These are phyloP conservation scores for Bursaphelenchus okinawaensis DNA, from an alignment of 2,888 invertebrate species.

Conservation along the genomic window DNA sequence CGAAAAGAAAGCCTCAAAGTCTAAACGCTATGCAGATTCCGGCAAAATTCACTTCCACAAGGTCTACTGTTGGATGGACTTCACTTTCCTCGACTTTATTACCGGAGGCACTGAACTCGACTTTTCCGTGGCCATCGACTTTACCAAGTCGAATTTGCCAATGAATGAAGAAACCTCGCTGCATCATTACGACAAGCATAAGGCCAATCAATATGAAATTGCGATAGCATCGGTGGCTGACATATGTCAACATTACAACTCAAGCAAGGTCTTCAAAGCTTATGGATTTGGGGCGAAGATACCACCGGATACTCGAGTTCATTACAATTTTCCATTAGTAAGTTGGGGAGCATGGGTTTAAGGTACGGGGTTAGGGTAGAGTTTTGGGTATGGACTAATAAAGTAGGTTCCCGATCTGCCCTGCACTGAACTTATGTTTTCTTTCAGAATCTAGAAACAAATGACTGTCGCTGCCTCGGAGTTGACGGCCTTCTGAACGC, in stretches of 20 bases:
- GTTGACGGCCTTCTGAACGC: constrained; percentile 62
- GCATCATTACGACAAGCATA: constrained; percentile 27
- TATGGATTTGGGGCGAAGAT: constrained; percentile 62
- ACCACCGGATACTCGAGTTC: constrained; percentile 58
- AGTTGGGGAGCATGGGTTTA: not conserved
- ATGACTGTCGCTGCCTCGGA: constrained; percentile 63
- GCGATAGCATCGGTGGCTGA: constrained; percentile 44
- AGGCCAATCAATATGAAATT: constrained; percentile 45
- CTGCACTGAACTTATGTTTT: too few relatives aligned
- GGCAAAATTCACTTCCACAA: constrained; percentile 40
- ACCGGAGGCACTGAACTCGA: constrained; percentile 44
- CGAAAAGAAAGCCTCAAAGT: constrained; percentile 42
- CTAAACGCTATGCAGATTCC: constrained; percentile 42
- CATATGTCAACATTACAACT: constrained; percentile 48
- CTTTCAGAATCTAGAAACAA: constrained; percentile 62
- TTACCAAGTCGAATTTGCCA: constrained; percentile 44
- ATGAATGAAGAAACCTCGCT: constrained; percentile 42
- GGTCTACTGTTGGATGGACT: constrained; percentile 39
- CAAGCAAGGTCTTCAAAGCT: constrained; percentile 40
- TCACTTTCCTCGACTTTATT: constrained; percentile 43
- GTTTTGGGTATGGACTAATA: too few relatives aligned
- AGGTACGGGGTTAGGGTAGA: too few relatives aligned
- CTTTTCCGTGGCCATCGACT: constrained; percentile 43
- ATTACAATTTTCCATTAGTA: constrained; percentile 53
- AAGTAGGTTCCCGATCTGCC: too few relatives aligned